Percentiles rank a stretch among this genome's conserved stretches.
Conservation (phyloP, 1,140 invertebrate species). For the Thaumatotibia leucotreta region DNA sequence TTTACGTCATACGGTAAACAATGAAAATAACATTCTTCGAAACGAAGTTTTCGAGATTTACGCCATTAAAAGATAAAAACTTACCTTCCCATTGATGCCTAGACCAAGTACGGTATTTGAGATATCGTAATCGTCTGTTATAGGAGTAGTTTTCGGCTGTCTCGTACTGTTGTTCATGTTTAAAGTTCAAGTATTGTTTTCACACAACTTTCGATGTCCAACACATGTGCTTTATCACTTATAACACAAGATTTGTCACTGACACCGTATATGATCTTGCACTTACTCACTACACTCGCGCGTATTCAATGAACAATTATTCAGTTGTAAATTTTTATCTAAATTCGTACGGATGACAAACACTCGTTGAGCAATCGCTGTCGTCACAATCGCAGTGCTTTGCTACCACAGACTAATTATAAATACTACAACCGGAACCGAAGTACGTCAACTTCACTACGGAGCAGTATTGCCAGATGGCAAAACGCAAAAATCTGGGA, state of each 20-base stretch:
- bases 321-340: slow-evolving; percentile 18
- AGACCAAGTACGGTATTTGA: slow-evolving; percentile 96
- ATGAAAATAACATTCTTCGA: neutral
- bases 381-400: slow-evolving; percentile 1
- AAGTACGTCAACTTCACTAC: neutral
- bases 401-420: neutral
- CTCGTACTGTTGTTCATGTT: slow-evolving; percentile 67
- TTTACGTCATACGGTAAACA: slow-evolving; percentile 61
- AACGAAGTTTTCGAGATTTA: neutral
- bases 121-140: slow-evolving; percentile 95
- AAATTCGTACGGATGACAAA: slow-evolving; percentile 31
- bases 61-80: slow-evolving; percentile 18
- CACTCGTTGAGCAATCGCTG: slow-evolving; percentile 16
- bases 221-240: slow-evolving; percentile 12
- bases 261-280: neutral
- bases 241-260: neutral
- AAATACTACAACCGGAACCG: neutral
- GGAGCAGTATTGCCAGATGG: neutral
- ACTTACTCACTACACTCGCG: slow-evolving; percentile 17
- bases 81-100: slow-evolving; percentile 97
- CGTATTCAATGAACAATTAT: neutral
- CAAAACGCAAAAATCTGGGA: no score
- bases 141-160: slow-evolving; percentile 84
- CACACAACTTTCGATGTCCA: slow-evolving; percentile 3
- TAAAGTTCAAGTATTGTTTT: slow-evolving; percentile 16